phyloP scores from a whole-genome alignment of 2,888 invertebrate genomes.

The Hydraecia micacea region DNA sequence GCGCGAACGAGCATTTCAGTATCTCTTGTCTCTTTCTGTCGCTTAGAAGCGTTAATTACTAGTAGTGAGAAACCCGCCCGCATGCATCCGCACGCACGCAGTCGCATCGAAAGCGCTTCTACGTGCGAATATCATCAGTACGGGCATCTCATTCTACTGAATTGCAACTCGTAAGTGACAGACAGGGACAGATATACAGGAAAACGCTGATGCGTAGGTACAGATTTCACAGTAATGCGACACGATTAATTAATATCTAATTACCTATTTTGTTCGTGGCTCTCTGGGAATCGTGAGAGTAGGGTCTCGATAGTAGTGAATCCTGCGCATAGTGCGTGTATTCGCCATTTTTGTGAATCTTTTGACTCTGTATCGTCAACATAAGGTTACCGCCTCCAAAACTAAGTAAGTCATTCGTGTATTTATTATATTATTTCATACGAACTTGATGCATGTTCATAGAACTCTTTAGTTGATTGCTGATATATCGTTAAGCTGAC shows the following conservation, averaged over 20 bases:
- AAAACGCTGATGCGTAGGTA: not conserved
- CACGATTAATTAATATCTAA: not conserved
- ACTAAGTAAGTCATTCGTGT: constrained; percentile 60
- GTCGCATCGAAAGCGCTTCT: not conserved
- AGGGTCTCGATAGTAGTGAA: not conserved
- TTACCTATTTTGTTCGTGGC: not conserved
- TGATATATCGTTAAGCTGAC: constrained; percentile 43
- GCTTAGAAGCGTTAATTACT: not conserved
- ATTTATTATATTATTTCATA: constrained; percentile 56
- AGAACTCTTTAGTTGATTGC: constrained; percentile 56
- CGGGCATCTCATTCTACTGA: not conserved
- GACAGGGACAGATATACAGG: not conserved
- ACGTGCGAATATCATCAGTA: not conserved
- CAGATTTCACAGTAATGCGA: not conserved
- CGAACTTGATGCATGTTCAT: constrained; percentile 57
- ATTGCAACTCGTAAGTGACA: not conserved
- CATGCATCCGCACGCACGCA: not conserved
- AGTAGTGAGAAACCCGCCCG: not conserved
- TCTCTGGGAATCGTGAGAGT: not conserved
- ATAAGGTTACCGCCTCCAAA: constrained; percentile 72
- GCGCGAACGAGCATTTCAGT: constrained; percentile 1
- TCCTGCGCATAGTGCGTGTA: constrained; percentile 7
- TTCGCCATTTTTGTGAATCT: constrained; percentile 21
- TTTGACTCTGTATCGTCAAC: constrained; percentile 44
- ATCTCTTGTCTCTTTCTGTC: not conserved